phyloP scores from a whole-genome alignment of 2,888 invertebrate species.

The Chloroclysta siterata region DNA sequence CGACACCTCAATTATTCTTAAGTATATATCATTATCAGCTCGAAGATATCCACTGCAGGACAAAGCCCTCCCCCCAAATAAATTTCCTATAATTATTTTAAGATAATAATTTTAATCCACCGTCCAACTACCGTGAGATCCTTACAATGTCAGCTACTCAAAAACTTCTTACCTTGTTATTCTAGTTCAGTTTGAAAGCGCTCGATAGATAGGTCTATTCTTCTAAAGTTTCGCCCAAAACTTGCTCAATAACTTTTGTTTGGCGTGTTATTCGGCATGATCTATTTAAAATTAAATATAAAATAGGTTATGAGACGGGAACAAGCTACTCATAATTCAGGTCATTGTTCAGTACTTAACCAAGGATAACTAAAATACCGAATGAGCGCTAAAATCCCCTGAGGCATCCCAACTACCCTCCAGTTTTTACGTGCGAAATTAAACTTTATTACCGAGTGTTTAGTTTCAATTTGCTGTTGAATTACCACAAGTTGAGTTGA shows the following conservation, averaged over 20 bases:
- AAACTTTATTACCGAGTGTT: constrained; percentile 47
- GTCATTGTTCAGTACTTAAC: constrained; percentile 50
- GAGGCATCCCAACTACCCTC: constrained; percentile 51
- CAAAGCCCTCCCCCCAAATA: too few relatives aligned
- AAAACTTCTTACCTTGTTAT: too few relatives aligned
- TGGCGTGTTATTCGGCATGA: neutral
- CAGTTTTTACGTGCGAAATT: constrained; percentile 45
- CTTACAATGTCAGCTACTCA: too few relatives aligned
- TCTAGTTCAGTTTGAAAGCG: too few relatives aligned
- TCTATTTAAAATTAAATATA: constrained; percentile 7
- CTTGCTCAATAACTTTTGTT: neutral
- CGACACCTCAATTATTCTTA: too few relatives aligned
- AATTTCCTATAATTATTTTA: too few relatives aligned
- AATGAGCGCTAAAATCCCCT: constrained; percentile 56
- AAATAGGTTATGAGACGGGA: constrained; percentile 41
- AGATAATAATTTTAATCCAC: too few relatives aligned
- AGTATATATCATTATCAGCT: too few relatives aligned
- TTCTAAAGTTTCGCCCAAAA: neutral
- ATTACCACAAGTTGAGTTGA: constrained; percentile 6
- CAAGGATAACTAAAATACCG: constrained; percentile 62
- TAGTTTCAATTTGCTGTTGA: constrained; percentile 49
- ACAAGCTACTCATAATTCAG: constrained; percentile 49
- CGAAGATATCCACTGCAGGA: too few relatives aligned
- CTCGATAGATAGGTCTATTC: neutral
- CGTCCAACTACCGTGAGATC: too few relatives aligned